Evolutionary conservation across 1,140 invertebrate species (phyloP).

Genomic region (Halesus radiatus): DNA sequence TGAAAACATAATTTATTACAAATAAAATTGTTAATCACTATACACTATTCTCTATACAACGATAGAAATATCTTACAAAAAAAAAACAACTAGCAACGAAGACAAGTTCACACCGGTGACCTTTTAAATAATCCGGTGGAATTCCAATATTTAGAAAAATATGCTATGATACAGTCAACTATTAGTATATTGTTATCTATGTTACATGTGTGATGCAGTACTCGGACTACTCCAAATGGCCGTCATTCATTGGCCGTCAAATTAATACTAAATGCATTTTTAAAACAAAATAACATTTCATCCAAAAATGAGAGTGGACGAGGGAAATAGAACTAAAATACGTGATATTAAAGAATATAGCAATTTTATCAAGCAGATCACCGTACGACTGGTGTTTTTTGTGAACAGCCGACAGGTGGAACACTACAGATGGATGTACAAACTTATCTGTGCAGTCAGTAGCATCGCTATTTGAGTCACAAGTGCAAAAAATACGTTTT

Average conservation of each 20-base stretch:
- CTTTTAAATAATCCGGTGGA: constrained; percentile 3
- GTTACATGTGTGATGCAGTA: constrained; percentile 17
- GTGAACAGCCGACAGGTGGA: too few species aligned
- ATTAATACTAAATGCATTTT: constrained; percentile 46
- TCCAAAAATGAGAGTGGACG: neutral
- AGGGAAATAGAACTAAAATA: neutral
- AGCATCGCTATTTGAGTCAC: too few species aligned
- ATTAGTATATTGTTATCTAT: constrained; percentile 8
- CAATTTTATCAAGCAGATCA: too few species aligned
- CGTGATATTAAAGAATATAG: too few species aligned
- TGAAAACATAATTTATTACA: constrained; percentile 41
- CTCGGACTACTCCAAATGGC: neutral
- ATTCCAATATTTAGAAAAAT: constrained; percentile 33
- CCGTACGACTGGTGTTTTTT: too few species aligned
- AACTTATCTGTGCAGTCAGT: too few species aligned
- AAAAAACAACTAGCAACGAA: constrained; percentile 13
- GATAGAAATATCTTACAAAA: constrained; percentile 47
- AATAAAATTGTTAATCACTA: constrained; percentile 34
- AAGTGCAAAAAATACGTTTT: too few species aligned
- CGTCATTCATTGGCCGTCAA: neutral
- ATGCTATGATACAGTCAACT: constrained; percentile 24
- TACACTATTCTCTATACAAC: constrained; percentile 40
- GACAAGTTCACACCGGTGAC: neutral
- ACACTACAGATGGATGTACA: too few species aligned
- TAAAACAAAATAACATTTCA: constrained; percentile 50